Conservation (phyloP, 1,140 invertebrate genomes). For the Ruditapes philippinarum region DNA sequence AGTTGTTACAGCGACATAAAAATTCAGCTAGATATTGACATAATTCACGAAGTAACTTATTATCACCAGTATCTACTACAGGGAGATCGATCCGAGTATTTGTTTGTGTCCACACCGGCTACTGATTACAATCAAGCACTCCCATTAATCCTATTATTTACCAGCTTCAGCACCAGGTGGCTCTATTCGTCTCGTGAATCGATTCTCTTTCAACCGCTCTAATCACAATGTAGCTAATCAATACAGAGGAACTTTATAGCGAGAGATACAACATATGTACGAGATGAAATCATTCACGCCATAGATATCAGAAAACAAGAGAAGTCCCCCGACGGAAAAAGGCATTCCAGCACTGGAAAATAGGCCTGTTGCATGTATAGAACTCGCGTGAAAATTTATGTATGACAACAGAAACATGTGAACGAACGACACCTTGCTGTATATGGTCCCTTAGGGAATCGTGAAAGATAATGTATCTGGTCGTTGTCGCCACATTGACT, state of each 20-base stretch:
- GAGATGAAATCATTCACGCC: neutral
- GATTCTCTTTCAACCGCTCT: constrained; percentile 27
- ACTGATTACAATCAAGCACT: constrained; percentile 36
- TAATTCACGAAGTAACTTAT: too few species aligned
- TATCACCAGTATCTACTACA: too few species aligned
- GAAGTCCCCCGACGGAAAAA: constrained; percentile 2
- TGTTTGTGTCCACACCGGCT: constrained; percentile 24
- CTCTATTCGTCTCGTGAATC: constrained; percentile 26
- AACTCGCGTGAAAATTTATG: neutral
- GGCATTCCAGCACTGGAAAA: neutral
- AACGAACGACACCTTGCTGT: neutral
- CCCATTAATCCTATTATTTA: constrained; percentile 53
- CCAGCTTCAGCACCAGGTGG: constrained; percentile 49
- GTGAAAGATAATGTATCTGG: neutral
- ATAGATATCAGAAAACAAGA: neutral
- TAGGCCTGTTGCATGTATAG: neutral
- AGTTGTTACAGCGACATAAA: too few species aligned
- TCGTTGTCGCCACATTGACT: neutral
- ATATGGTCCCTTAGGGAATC: neutral
- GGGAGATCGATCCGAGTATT: constrained; percentile 12
- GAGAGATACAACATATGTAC: constrained; percentile 3
- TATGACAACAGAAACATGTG: neutral
- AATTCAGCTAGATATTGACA: too few species aligned
- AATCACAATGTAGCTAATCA: constrained; percentile 38
- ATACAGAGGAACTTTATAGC: constrained; percentile 22